Conservation (phyloP, 2,888 invertebrate genomes). For the Adela reaumurella region DNA sequence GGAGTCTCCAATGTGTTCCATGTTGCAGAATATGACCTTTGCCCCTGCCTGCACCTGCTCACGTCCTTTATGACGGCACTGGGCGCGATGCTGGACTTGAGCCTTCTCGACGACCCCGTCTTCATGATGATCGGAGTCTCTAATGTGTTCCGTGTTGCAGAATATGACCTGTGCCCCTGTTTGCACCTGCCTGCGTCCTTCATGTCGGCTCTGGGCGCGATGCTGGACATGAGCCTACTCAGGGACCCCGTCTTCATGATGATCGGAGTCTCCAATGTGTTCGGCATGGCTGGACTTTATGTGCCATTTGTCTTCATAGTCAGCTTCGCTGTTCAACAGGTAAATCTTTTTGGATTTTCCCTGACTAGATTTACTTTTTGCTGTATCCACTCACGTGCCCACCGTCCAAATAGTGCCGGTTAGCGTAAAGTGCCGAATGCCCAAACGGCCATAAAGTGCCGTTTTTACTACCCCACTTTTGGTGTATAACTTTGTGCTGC, state of each 20-base stretch:
- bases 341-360: too few species aligned
- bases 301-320: slow-evolving; percentile 95
- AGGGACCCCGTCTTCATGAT: slow-evolving; percentile 88
- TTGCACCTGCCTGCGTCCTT: slow-evolving; percentile 74
- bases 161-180: slow-evolving; percentile 78
- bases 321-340: slow-evolving; percentile 70
- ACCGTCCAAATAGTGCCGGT: too few species aligned
- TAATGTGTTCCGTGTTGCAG: slow-evolving; percentile 66
- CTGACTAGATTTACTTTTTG: too few species aligned
- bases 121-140: slow-evolving; percentile 84
- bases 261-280: slow-evolving; percentile 89
- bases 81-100: slow-evolving; percentile 87
- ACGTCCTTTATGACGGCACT: slow-evolving; percentile 80
- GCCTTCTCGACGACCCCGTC: slow-evolving; percentile 81
- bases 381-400: too few species aligned
- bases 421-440: too few species aligned
- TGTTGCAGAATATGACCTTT: slow-evolving; percentile 68
- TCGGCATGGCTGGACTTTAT: slow-evolving; percentile 96
- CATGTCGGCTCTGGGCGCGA: slow-evolving; percentile 78
- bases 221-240: slow-evolving; percentile 87
- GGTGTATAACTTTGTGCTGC: too few species aligned
- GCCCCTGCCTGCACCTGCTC: slow-evolving; percentile 75
- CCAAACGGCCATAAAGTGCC: too few species aligned
- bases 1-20: slow-evolving; percentile 55
- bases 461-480: too few species aligned